These are phyloP conservation scores for Neomonachus schauinslandi DNA, from an alignment of 2,113 vertebrate genomes.

Conservation along the genomic window DNA sequence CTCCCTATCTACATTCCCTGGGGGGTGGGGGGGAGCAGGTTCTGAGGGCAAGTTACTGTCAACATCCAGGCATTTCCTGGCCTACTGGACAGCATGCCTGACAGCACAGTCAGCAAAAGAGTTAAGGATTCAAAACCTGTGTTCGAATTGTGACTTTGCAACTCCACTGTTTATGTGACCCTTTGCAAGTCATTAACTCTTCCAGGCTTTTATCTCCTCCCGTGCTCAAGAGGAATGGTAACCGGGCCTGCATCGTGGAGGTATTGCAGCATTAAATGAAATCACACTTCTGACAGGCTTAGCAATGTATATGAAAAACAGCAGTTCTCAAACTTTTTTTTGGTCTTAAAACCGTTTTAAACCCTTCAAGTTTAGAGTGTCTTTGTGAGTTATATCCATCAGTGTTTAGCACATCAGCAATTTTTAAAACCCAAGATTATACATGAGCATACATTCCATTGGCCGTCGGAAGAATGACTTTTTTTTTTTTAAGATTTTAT, in stretches of 20 bases:
- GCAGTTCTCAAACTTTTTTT: not conserved
- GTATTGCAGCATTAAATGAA: not conserved
- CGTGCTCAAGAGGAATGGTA: too few relatives aligned
- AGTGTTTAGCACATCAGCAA: not conserved
- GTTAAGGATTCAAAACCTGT: not conserved
- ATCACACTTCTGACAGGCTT: not conserved
- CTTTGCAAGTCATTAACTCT: not conserved
- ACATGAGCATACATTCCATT: not conserved
- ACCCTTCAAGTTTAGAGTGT: not conserved
- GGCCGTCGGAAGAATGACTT: not conserved
- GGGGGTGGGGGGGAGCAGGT: not conserved
- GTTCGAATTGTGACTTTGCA: not conserved
- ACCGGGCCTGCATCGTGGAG: not conserved
- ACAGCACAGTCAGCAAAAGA: not conserved
- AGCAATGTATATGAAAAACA: not conserved
- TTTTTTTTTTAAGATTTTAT: too few relatives aligned
- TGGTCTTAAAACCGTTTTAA: not conserved
- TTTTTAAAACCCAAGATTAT: not conserved
- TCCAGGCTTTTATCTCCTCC: not conserved
- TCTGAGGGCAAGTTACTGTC: not conserved
- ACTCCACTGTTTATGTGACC: not conserved
- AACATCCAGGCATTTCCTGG: not conserved
- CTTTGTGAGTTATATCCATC: not conserved
- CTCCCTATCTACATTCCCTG: not conserved
- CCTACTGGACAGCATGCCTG: accelerated